These are phyloP conservation scores for Cetoscarus ocellatus DNA, from an alignment of 2,797 vertebrate genomes.

Conservation along the genomic window DNA sequence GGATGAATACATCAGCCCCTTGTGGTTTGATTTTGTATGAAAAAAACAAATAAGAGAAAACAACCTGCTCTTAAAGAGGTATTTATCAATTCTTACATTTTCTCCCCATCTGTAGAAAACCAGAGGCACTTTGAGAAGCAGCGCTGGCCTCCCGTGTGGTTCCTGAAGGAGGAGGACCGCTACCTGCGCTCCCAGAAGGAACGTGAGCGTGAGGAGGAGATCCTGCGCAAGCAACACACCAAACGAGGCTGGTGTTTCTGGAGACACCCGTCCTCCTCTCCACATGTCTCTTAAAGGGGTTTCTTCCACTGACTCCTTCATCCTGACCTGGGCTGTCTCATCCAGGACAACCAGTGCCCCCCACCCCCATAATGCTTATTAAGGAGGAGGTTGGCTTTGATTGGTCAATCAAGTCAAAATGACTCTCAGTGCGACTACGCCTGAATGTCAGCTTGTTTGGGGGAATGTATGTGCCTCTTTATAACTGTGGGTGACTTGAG, in stretches of 20 bases:
- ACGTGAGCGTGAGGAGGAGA: constrained; percentile 89
- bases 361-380: constrained; percentile 1
- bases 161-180: constrained; percentile 93
- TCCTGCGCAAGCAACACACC: constrained; percentile 90
- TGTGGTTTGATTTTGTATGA: too few species aligned
- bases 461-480: constrained; percentile 72
- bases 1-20: too few species aligned
- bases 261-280: constrained; percentile 86
- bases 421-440: constrained; percentile 56
- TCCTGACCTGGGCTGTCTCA: constrained; percentile 28
- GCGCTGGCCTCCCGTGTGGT: constrained; percentile 94
- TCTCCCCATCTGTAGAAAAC: constrained; percentile 81
- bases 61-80: too few species aligned
- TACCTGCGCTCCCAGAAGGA: constrained; percentile 92
- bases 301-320: constrained; percentile 26
- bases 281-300: constrained; percentile 83
- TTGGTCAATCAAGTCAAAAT: constrained; percentile 40
- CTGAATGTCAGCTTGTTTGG: constrained; percentile 62
- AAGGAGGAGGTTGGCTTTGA: constrained; percentile 43
- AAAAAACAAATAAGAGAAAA: too few species aligned
- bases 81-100: background rate
- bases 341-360: constrained; percentile 21
- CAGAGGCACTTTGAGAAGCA: constrained; percentile 91
- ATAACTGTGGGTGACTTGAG: constrained; percentile 59
- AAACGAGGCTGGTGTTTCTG: constrained; percentile 94